These are phyloP conservation scores for Malacoctenus gilli DNA, from an alignment of 2,797 vertebrate species.

Conservation along the genomic window DNA sequence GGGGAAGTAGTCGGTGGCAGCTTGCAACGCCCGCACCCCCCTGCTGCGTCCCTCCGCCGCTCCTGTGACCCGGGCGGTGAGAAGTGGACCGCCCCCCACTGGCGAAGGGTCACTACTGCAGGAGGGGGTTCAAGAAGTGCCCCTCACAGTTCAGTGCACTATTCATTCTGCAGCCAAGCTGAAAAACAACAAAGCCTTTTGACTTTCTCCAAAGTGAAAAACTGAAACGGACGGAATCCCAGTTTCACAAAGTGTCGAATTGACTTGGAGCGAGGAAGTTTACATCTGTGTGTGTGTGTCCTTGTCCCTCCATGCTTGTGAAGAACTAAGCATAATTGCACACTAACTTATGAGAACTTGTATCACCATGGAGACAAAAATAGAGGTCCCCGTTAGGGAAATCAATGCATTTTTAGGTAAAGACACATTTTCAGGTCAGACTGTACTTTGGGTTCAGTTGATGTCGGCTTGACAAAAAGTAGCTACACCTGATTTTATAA, in stretches of 20 bases:
- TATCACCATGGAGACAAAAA: too few relatives aligned
- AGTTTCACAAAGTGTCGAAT: slow-evolving; percentile 51
- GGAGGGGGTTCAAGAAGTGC: slow-evolving; percentile 59
- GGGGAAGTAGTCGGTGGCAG: slow-evolving; percentile 67
- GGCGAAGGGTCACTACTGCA: slow-evolving; percentile 80
- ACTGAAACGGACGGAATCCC: slow-evolving; percentile 58
- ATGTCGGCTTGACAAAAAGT: too few relatives aligned
- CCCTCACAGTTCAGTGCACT: slow-evolving; percentile 72
- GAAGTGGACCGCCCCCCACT: slow-evolving; percentile 75
- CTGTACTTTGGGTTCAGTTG: too few relatives aligned
- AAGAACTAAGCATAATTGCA: too few relatives aligned
- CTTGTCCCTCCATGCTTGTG: slow-evolving; percentile 7
- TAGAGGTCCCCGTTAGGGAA: too few relatives aligned
- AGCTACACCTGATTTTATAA: too few relatives aligned
- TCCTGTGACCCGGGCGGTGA: slow-evolving; percentile 64
- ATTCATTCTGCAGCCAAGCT: slow-evolving; percentile 66
- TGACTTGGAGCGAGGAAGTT: slow-evolving; percentile 34
- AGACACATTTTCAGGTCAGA: too few relatives aligned
- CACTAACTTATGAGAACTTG: too few relatives aligned
- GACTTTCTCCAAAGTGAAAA: slow-evolving; percentile 75
- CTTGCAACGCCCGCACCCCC: slow-evolving; percentile 64
- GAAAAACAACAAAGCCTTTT: slow-evolving; percentile 55
- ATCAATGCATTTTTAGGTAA: too few relatives aligned
- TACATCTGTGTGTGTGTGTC: slow-evolving; percentile 9
- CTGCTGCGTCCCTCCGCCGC: slow-evolving; percentile 61